phyloP scores from a whole-genome alignment of 2,797 vertebrate species.

The Eidolon dupreanum region DNA sequence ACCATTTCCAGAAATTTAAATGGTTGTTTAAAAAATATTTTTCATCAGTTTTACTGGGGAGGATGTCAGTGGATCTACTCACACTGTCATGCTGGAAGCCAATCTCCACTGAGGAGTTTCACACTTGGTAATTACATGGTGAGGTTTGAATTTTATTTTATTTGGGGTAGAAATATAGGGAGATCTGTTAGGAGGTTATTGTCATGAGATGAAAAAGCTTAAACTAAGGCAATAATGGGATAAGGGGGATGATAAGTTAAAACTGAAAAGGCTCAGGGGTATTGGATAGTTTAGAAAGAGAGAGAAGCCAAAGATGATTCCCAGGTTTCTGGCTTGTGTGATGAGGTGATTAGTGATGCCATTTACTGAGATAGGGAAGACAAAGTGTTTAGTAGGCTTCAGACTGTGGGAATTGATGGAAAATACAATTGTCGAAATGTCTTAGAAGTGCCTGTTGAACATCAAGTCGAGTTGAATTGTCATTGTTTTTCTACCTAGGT shows the following conservation, averaged over 20 bases:
- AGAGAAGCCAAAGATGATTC: not conserved
- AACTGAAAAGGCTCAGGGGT: not conserved
- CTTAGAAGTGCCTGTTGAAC: not conserved
- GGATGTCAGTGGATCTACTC: not conserved
- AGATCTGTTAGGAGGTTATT: not conserved
- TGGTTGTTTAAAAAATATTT: not conserved
- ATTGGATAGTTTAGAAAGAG: not conserved
- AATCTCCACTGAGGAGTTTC: not conserved
- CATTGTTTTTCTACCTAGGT: not conserved
- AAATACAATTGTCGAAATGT: constrained; percentile 7
- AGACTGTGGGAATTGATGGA: not conserved
- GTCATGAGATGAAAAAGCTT: not conserved
- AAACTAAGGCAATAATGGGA: not conserved
- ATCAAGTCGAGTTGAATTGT: not conserved
- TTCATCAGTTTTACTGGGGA: not conserved
- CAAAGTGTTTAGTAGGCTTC: not conserved
- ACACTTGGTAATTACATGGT: not conserved
- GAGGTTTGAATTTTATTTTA: constrained; percentile 1
- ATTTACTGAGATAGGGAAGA: not conserved
- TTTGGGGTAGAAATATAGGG: not conserved
- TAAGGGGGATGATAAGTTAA: not conserved
- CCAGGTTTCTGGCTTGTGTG: not conserved
- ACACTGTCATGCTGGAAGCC: not conserved
- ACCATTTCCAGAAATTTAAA: not conserved
- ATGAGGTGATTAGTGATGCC: not conserved